Evolutionary conservation across 2,113 vertebrate genomes (phyloP).

Genomic region (Tiliqua scincoides): DNA sequence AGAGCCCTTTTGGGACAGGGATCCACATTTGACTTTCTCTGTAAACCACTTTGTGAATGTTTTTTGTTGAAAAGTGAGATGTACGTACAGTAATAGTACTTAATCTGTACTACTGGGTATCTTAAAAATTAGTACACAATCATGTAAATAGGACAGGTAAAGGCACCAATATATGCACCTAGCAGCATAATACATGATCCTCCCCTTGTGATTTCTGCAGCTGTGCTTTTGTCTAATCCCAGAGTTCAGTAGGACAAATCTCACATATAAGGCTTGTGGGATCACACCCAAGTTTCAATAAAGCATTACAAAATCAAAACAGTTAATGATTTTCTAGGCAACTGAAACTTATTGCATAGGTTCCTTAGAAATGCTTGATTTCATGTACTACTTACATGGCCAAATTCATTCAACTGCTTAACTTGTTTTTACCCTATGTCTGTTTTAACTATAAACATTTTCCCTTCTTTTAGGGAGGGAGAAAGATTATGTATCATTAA

Average conservation of each 20-base stretch:
- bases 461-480: conserved; percentile 8
- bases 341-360: background rate
- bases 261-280: background rate
- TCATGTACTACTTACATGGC: conserved; percentile 4
- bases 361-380: background rate
- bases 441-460: conserved; percentile 23
- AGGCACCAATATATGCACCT: background rate
- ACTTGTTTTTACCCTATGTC: background rate
- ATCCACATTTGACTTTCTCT: too few species aligned
- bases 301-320: background rate
- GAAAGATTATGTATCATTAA: conserved; percentile 25
- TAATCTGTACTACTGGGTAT: background rate
- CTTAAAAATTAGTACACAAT: background rate
- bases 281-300: background rate
- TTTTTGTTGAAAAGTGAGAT: too few species aligned
- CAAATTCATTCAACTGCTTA: background rate
- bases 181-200: background rate
- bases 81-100: background rate
- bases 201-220: background rate
- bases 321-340: background rate
- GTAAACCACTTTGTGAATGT: too few species aligned
- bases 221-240: background rate
- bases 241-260: background rate
- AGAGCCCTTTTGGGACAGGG: too few species aligned
- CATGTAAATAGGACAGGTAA: background rate